Evolutionary conservation across 2,113 vertebrate genomes (phyloP), one percentile per base, ranked within the genome.

Genomic region (Casuarius casuarius): DNA sequence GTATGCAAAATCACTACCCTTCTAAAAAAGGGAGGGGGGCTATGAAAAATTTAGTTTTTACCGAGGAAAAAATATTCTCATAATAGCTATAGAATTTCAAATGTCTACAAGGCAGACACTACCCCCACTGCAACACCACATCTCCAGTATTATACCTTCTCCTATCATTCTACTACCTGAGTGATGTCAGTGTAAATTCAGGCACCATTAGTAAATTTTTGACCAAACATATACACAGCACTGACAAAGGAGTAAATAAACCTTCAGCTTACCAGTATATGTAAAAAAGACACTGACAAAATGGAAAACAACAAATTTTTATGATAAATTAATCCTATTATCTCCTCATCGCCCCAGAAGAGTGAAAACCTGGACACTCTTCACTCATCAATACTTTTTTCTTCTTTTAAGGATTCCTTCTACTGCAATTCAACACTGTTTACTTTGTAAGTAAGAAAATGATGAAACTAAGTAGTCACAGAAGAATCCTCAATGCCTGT

Each of bases 111-210:
- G 96, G 97, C 98, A 97, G 97, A 97, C 90, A 96, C 97, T 93
- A 95, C 84, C 94, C 94, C 95, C 88, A 93, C 94, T 95, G 95
- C 93, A 97, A 71, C 87, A 95, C 76, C 97, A 92, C 97, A 74
- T 75, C 87, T 93, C 95, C 70, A 38, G 92, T 96, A 96, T 96
- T 97, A 98, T 85, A 98, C 98, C 95, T 97, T 92, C 81, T 96
- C 97, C 96, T 96, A 96, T 96, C 98, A 66, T 97, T 96, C 98
- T 98, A 98, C 98, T 98, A 98, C 98, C 98, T 98, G 98, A 98
- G 98, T 98, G 98, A 98, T 98, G 98, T 98, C 98, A 98, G 98
- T 98, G 97, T 94, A 98, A 98, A 98, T 98, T 98, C 98, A 98
- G 98, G 98, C 98, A 98, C 98, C 98, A 97, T 98, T 96, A 98